These are phyloP conservation scores for Alviniconcha marisindica DNA, from an alignment of 1,140 invertebrate genomes.

Conservation along the genomic window DNA sequence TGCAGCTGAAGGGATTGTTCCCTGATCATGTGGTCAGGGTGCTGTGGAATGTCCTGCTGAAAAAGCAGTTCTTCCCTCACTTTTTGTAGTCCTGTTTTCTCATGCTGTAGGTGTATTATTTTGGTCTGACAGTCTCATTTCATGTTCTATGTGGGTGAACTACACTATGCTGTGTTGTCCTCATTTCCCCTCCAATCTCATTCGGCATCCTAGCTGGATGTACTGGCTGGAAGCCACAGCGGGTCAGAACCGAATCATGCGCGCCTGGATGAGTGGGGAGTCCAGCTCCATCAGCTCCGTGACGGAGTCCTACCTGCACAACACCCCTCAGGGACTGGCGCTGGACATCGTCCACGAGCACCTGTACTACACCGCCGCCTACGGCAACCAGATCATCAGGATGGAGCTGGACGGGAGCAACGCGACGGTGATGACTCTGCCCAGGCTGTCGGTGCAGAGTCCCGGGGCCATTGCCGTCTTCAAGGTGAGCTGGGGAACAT, in stretches of 20 bases:
- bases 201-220: conserved; percentile 67
- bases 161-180: too few relatives aligned
- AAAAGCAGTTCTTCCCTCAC: too few relatives aligned
- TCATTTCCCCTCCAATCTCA: conserved; percentile 31
- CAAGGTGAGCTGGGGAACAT: conserved; percentile 51
- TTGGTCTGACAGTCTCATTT: too few relatives aligned
- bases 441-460: conserved; percentile 75
- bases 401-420: not conserved
- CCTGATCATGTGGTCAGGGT: too few relatives aligned
- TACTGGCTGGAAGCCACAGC: conserved; percentile 97
- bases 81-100: too few relatives aligned
- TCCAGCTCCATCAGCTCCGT: conserved; percentile 22
- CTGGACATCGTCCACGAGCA: conserved; percentile 59
- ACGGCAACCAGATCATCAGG: not conserved
- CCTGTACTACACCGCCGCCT: conserved; percentile 61
- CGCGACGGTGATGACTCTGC: not conserved
- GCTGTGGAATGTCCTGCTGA: too few relatives aligned
- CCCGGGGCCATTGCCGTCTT: conserved; percentile 82
- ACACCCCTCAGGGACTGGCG: conserved; percentile 46
- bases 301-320: not conserved
- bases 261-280: conserved; percentile 91
- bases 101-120: not conserved
- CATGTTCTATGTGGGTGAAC: too few relatives aligned
- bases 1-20: too few relatives aligned
- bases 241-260: conserved; percentile 90